phyloP scores from a whole-genome alignment of 2,888 invertebrate species.

The Ornithoptera alexandrae region DNA sequence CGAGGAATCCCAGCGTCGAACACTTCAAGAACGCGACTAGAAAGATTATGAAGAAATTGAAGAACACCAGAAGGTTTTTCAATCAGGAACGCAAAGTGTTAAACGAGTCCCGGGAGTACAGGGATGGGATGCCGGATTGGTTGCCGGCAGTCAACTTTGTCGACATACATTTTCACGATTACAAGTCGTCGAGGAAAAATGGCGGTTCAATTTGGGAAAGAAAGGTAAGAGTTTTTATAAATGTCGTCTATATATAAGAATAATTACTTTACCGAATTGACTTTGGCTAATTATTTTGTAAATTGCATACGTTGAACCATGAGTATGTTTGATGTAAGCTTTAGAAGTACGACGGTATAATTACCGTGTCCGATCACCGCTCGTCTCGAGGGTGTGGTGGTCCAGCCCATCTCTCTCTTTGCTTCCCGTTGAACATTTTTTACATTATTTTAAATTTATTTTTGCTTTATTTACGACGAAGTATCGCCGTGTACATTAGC shows the following conservation, averaged over 20 bases:
- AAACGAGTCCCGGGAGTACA: constrained; percentile 59
- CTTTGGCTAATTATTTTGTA: not conserved
- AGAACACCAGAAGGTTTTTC: constrained; percentile 61
- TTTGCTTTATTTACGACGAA: constrained; percentile 67
- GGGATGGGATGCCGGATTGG: constrained; percentile 67
- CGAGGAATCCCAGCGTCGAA: constrained; percentile 50
- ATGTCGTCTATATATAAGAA: constrained; percentile 3
- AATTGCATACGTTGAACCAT: constrained; percentile 8
- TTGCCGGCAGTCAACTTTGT: constrained; percentile 70
- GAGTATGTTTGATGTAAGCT: constrained; percentile 51
- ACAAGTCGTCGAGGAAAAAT: constrained; percentile 45
- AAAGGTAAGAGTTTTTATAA: constrained; percentile 55
- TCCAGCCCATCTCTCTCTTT: constrained; percentile 66
- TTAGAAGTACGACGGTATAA: constrained; percentile 67
- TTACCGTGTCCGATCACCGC: constrained; percentile 65
- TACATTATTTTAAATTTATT: constrained; percentile 70
- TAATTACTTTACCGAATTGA: not conserved
- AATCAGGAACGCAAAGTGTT: constrained; percentile 54
- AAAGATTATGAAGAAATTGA: constrained; percentile 62
- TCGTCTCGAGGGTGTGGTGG: constrained; percentile 63
- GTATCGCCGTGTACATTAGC: constrained; percentile 65
- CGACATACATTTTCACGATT: constrained; percentile 63
- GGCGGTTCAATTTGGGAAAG: constrained; percentile 55
- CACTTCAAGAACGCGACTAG: constrained; percentile 58
- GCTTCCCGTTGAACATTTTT: constrained; percentile 67